phyloP scores from a whole-genome alignment of 1,140 invertebrate genomes.

The Steinernema khuongi region DNA sequence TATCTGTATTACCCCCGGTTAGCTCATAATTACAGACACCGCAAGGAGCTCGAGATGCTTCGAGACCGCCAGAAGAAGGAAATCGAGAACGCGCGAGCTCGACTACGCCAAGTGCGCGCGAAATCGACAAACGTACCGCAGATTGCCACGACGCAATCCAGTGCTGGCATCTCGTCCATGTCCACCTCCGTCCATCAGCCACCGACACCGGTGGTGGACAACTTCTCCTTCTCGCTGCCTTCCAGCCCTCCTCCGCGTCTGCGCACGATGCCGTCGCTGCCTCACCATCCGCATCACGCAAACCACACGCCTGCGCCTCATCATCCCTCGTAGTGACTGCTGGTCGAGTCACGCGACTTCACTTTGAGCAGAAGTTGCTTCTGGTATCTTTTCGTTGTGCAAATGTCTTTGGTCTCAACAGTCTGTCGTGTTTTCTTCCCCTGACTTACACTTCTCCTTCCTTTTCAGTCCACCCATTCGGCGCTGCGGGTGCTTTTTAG shows the following conservation, averaged over 20 bases:
- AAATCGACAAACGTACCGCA: background rate
- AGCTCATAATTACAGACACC: conserved; percentile 29
- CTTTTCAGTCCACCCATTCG: background rate
- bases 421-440: background rate
- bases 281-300: background rate
- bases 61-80: conserved; percentile 30
- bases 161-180: background rate
- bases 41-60: conserved; percentile 36
- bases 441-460: background rate
- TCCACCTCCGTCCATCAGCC: background rate
- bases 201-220: background rate
- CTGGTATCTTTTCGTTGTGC: background rate
- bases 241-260: background rate
- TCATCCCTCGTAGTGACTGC: background rate
- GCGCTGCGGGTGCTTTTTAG: background rate
- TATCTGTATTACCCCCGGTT: background rate
- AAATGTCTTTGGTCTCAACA: background rate
- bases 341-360: background rate
- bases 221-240: background rate
- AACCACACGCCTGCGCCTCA: background rate
- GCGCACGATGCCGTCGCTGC: background rate
- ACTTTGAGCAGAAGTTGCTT: too few species aligned
- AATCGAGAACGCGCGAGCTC: background rate
- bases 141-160: background rate
- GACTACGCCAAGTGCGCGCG: background rate